These are phyloP conservation scores for Montipora sp. DNA, from an alignment of 64 coral and sea anemone species.

Conservation along the genomic window DNA sequence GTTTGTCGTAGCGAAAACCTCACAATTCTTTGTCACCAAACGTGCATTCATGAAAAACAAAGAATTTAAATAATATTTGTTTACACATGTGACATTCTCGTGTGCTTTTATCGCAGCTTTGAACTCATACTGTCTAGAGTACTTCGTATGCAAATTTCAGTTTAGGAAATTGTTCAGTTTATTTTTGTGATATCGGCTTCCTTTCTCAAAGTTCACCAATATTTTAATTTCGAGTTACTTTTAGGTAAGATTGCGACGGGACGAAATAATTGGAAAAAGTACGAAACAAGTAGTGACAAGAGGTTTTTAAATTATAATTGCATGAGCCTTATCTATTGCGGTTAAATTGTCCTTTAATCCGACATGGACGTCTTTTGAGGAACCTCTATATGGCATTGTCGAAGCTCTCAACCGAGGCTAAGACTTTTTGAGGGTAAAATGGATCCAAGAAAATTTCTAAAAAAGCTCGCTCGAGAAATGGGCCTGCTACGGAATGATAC, in stretches of 20 bases:
- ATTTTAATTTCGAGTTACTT: background rate
- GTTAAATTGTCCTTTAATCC: background rate
- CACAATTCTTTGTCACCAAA: background rate
- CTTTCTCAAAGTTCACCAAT: background rate
- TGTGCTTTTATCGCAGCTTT: background rate
- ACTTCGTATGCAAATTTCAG: conserved; percentile 28
- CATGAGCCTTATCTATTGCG: background rate
- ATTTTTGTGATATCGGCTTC: conserved; percentile 33
- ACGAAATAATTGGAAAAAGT: background rate
- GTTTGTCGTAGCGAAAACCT: background rate
- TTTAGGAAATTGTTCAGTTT: conserved; percentile 37
- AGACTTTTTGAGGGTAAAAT: background rate
- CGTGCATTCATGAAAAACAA: background rate
- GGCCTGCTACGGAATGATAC: background rate
- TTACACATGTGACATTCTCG: background rate
- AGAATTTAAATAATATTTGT: background rate
- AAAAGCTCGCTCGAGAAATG: conserved; percentile 10
- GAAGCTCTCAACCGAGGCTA: background rate
- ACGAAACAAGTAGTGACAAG: background rate
- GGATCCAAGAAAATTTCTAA: conserved; percentile 48
- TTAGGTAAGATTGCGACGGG: background rate
- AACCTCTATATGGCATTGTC: background rate
- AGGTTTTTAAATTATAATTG: background rate
- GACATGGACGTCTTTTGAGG: background rate
- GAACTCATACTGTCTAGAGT: background rate